Conservation (phyloP, 1,140 invertebrate species). For the Copidosoma floridanum region DNA sequence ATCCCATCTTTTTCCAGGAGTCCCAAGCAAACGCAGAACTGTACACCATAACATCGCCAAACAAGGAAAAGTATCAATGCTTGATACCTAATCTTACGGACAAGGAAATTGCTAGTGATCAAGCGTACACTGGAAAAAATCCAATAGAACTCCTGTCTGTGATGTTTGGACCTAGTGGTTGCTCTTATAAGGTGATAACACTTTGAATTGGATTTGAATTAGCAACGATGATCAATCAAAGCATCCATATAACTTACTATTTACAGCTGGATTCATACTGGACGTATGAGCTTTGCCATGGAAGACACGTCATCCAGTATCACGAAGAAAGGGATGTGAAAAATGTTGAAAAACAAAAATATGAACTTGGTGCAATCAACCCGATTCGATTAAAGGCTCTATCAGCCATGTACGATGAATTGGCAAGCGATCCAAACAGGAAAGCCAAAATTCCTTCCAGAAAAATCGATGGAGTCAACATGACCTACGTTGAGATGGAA, state of each 20-base stretch:
- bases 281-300: constrained; percentile 97
- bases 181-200: constrained; percentile 84
- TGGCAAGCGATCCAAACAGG: constrained; percentile 54
- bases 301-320: constrained; percentile 85
- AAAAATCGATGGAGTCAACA: constrained; percentile 81
- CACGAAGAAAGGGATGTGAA: constrained; percentile 92
- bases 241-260: too few relatives aligned
- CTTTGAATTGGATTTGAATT: too few relatives aligned
- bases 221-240: too few relatives aligned
- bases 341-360: constrained; percentile 78
- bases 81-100: constrained; percentile 67
- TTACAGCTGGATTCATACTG: constrained; percentile 87
- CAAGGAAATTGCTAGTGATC: constrained; percentile 58
- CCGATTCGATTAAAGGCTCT: constrained; percentile 54
- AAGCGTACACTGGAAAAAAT: constrained; percentile 68
- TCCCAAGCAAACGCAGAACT: constrained; percentile 54
- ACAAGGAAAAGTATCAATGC: constrained; percentile 74
- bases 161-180: constrained; percentile 72
- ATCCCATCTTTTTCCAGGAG: constrained; percentile 44
- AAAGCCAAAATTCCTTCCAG: constrained; percentile 60
- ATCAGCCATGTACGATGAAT: constrained; percentile 57
- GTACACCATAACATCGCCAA: constrained; percentile 62
- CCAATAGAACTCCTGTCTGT: constrained; percentile 75
- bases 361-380: constrained; percentile 75
- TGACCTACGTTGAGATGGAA: constrained; percentile 81